Percentiles rank a stretch among this genome's conserved stretches.
These are phyloP conservation scores for Lochmaea crataegi DNA, from an alignment of 2,888 invertebrate genomes.

Conservation along the genomic window DNA sequence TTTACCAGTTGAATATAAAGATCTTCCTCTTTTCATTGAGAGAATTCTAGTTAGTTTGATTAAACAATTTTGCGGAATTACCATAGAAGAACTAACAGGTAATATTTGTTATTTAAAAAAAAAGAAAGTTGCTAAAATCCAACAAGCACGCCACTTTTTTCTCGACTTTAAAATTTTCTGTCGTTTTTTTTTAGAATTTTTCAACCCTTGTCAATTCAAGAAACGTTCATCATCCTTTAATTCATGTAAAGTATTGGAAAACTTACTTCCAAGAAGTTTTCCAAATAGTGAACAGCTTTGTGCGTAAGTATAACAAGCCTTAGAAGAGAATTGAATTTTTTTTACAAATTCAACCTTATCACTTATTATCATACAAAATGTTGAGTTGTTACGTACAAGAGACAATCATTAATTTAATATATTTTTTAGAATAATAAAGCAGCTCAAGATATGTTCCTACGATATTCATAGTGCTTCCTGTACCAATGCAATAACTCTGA, in stretches of 20 bases:
- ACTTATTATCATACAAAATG: no score
- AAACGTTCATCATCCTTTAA: slow-evolving; percentile 20
- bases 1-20: slow-evolving; percentile 39
- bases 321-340: background rate
- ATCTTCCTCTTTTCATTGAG: slow-evolving; percentile 28
- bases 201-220: slow-evolving; percentile 41
- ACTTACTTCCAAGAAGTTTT: slow-evolving; percentile 33
- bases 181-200: slow-evolving; percentile 38
- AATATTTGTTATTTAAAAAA: slow-evolving; percentile 2
- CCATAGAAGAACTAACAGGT: slow-evolving; percentile 44
- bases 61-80: slow-evolving; percentile 40
- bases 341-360: no score
- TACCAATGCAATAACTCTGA: slow-evolving; percentile 27
- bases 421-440: slow-evolving; percentile 37
- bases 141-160: background rate
- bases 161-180: background rate
- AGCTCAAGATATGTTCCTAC: slow-evolving; percentile 33
- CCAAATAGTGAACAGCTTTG: slow-evolving; percentile 24
- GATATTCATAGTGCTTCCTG: slow-evolving; percentile 35
- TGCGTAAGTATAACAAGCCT: slow-evolving; percentile 39
- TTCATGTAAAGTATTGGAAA: slow-evolving; percentile 33
- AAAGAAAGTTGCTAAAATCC: no score
- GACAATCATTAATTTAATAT: no score
- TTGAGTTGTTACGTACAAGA: no score
- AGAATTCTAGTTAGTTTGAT: slow-evolving; percentile 37